Evolutionary conservation across 1,140 invertebrate species (phyloP).

Genomic region (Pristionchus pacificus): DNA sequence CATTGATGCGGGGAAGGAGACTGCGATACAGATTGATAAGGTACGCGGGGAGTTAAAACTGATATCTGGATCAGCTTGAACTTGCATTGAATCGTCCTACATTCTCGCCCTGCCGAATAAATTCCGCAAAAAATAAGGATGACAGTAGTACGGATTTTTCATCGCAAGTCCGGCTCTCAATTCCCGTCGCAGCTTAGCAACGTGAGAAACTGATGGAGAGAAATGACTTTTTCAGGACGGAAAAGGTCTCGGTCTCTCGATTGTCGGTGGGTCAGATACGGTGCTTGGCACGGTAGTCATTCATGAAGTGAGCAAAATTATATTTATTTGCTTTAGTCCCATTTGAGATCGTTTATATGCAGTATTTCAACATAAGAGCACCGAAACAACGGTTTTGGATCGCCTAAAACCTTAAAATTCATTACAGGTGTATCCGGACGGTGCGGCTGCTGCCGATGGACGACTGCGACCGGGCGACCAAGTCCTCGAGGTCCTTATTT

Average conservation of each 20-base stretch:
- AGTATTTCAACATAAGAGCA: too few relatives aligned
- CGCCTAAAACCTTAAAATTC: too few relatives aligned
- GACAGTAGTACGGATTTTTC: too few relatives aligned
- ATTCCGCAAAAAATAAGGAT: too few relatives aligned
- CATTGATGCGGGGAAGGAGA: slow-evolving; percentile 53
- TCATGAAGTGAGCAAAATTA: too few relatives aligned
- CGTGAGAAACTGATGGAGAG: not conserved
- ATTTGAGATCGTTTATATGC: too few relatives aligned
- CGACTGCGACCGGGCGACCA: slow-evolving; percentile 85
- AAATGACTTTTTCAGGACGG: slow-evolving; percentile 41
- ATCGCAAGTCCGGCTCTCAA: too few relatives aligned
- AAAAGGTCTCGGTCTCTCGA: slow-evolving; percentile 51
- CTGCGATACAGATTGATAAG: slow-evolving; percentile 54
- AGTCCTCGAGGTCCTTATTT: slow-evolving; percentile 65
- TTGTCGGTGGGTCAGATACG: slow-evolving; percentile 56
- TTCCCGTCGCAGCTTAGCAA: not conserved
- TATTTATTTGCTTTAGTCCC: too few relatives aligned
- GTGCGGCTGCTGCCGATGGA: slow-evolving; percentile 79
- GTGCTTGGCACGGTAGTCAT: slow-evolving; percentile 56
- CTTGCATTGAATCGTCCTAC: too few relatives aligned
- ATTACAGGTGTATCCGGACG: slow-evolving; percentile 55
- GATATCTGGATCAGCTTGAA: too few relatives aligned
- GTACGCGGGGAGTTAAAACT: not conserved
- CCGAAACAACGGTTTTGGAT: too few relatives aligned
- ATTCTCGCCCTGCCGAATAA: too few relatives aligned